phyloP scores from a whole-genome alignment of 2,888 invertebrate species.

The Teinopalpus imperialis region DNA sequence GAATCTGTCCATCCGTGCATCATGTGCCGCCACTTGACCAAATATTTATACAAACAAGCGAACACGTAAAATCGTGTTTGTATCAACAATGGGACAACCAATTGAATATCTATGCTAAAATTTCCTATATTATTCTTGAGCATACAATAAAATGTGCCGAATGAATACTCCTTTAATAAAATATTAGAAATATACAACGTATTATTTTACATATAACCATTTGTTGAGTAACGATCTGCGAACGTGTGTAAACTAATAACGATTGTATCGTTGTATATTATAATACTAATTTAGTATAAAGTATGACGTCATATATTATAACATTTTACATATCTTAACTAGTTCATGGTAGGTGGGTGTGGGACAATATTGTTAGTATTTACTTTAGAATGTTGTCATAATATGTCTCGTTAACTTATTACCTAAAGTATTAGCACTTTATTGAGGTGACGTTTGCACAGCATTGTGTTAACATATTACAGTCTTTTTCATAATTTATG shows the following conservation, averaged over 20 bases:
- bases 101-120: constrained; percentile 21
- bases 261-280: background rate
- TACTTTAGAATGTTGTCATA: constrained; percentile 22
- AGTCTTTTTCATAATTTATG: too few relatives aligned
- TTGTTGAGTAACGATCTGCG: constrained; percentile 8
- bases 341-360: constrained; percentile 5
- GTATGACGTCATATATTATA: constrained; percentile 1
- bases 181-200: constrained; percentile 17
- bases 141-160: constrained; percentile 23
- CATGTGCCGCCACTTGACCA: constrained; percentile 50
- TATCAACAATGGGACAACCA: constrained; percentile 11
- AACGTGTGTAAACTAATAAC: constrained; percentile 9
- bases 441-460: constrained; percentile 13
- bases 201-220: constrained; percentile 6
- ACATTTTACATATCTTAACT: constrained; percentile 10
- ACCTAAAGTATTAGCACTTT: constrained; percentile 14
- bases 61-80: constrained; percentile 10
- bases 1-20: constrained; percentile 65
- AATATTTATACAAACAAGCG: constrained; percentile 25
- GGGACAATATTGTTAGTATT: constrained; percentile 11
- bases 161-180: constrained; percentile 6
- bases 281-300: constrained; percentile 10
- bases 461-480: constrained; percentile 9
- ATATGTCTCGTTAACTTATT: constrained; percentile 15
- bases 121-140: constrained; percentile 24